Evolutionary conservation across 2,113 vertebrate genomes (phyloP), one percentile per base, ranked within the genome.

Genomic region (Donacobius atricapilla): DNA sequence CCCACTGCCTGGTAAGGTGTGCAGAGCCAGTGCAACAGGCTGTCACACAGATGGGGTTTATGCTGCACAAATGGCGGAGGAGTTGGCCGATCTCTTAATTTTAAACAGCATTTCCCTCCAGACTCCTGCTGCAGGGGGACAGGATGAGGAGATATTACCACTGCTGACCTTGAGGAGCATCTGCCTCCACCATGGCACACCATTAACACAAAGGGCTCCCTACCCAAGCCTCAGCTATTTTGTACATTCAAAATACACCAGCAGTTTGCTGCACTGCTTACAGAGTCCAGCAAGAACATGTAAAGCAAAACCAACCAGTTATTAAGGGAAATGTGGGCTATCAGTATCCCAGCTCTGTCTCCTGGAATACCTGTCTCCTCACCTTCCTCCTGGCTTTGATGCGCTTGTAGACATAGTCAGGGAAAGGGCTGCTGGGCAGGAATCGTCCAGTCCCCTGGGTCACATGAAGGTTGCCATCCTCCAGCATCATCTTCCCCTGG

Each of bases 311-410:
- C 4, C 17, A n/a, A 45, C 10, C 25, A 65, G 31, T 51, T 75
- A 27, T 3, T 25, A 50, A 30, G 5, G 9, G 18, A 8, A 33
- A 37, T 31, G 23, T 64, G 50, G 45, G 22, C 56, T 28, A 70
- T 39, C 27, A 25, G 35, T 9, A 31, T 58, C 33, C 35, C 61
- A 81, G 1, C 13, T n/a, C 11, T 33, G 10, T 17, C 60, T 73
- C 50, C 33, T 28, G 37, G 42, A 21, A 47, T 3, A 23, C 19
- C 39, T 2, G 0, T 31, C 39, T 54, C 9, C 97, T 97, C 89
- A 99, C 99, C 99, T 99, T 99, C 97, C 99, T 99, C 96, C 99
- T 98, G 97, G 99, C 99, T 97, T 99, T 99, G 92, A 99, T 98
- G 42, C 99, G 99, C 97, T 99, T 99, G 97, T 99, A 99, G 87